A percentile compares a stretch with the other conserved stretches of the same genome.
Evolutionary conservation across 2,113 vertebrate species (phyloP).

Genomic region (Hucho hucho): DNA sequence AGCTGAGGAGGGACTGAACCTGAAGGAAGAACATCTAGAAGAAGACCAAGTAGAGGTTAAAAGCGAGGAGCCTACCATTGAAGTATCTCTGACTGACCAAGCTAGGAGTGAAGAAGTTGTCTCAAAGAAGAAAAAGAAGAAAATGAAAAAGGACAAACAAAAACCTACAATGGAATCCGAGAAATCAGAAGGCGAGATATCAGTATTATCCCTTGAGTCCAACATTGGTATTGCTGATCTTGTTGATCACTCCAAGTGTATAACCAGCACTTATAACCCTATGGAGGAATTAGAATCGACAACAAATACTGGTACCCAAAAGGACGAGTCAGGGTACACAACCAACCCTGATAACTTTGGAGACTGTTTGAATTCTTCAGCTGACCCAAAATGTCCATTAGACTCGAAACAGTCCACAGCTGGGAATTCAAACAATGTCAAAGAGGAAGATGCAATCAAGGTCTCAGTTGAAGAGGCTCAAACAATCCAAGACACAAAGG

Average conservation of each 20-base stretch:
- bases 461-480: slow-evolving; percentile 2
- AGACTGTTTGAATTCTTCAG: neutral
- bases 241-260: neutral
- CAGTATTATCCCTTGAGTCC: neutral
- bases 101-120: slow-evolving; percentile 8
- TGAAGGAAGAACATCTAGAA: neutral
- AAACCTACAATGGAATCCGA: slow-evolving; percentile 1
- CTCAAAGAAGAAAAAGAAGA: neutral
- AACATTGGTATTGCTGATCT: neutral
- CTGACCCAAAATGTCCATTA: slow-evolving; percentile 6
- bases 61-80: neutral
- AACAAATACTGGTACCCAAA: neutral
- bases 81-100: slow-evolving; percentile 8
- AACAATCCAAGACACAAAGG: neutral
- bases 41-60: neutral
- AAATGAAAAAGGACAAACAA: neutral
- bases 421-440: neutral
- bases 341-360: neutral
- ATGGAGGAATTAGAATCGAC: slow-evolving; percentile 5
- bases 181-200: neutral
- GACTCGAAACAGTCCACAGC: neutral
- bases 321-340: neutral
- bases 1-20: too few relatives aligned
- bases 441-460: slow-evolving; percentile 4
- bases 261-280: neutral